A percentile compares a stretch with the other conserved stretches of the same genome.
phyloP scores from a whole-genome alignment of 2,797 vertebrate species.

The Galago senegalensis region DNA sequence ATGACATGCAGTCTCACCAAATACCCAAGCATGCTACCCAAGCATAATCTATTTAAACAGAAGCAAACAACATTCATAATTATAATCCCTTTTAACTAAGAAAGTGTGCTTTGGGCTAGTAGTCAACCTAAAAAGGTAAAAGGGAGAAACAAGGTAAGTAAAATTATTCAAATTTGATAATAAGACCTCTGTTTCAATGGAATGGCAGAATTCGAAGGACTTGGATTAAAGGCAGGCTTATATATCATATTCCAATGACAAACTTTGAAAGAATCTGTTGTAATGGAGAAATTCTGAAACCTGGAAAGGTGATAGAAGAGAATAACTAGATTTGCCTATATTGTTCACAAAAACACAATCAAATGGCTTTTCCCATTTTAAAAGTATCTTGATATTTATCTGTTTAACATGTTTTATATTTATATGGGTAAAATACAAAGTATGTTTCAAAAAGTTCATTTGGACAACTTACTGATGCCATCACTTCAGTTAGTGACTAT shows the following conservation, averaged over 20 bases:
- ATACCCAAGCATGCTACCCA: not conserved
- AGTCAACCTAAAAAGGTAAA: constrained; percentile 52
- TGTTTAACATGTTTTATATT: constrained; percentile 6
- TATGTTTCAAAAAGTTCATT: not conserved
- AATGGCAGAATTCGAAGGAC: constrained; percentile 12
- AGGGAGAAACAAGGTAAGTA: not conserved
- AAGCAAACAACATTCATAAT: constrained; percentile 51
- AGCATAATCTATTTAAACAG: constrained; percentile 42
- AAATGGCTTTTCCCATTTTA: constrained; percentile 17
- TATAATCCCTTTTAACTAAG: constrained; percentile 1
- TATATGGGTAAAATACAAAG: not conserved
- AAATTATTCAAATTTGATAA: constrained; percentile 58
- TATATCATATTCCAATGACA: not conserved
- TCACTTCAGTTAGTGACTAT: not conserved
- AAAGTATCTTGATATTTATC: not conserved
- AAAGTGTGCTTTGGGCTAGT: not conserved
- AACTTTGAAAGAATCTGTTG: not conserved
- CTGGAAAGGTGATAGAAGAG: not conserved
- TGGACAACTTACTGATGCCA: not conserved
- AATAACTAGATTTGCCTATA: not conserved
- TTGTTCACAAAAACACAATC: not conserved
- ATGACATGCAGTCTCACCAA: constrained; percentile 13
- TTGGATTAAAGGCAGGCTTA: constrained; percentile 32
- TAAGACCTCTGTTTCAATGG: not conserved
- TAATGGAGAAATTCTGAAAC: not conserved